phyloP scores from a whole-genome alignment of 2,797 vertebrate genomes.

The Gallirallus australis region DNA sequence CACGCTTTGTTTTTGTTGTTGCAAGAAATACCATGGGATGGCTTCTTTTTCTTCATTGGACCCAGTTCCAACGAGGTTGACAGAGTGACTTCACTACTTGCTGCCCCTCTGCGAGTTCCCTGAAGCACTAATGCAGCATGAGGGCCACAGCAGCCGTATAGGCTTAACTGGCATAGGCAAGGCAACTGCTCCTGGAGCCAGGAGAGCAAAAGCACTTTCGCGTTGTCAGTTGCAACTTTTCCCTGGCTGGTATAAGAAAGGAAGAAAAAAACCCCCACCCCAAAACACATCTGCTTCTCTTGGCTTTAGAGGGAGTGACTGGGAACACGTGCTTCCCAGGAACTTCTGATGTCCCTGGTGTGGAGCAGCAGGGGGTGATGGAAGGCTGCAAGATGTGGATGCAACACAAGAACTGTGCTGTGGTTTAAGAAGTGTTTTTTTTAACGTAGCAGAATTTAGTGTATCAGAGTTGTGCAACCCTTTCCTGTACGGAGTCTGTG shows the following conservation, averaged over 20 bases:
- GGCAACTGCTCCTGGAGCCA: background rate
- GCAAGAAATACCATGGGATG: constrained; percentile 53
- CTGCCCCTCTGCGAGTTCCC: constrained; percentile 54
- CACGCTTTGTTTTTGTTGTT: constrained; percentile 8
- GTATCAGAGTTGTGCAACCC: constrained; percentile 66
- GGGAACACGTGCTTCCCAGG: constrained; percentile 1
- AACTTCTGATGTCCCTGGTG: background rate
- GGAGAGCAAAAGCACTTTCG: constrained; percentile 55
- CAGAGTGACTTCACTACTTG: constrained; percentile 66
- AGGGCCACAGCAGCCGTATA: constrained; percentile 9
- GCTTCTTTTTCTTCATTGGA: constrained; percentile 4
- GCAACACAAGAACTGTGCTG: constrained; percentile 41
- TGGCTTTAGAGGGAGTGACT: constrained; percentile 3
- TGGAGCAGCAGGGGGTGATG: background rate
- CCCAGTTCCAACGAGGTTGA: constrained; percentile 27
- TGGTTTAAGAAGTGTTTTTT: constrained; percentile 30
- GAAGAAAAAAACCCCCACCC: background rate
- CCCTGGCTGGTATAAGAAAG: background rate
- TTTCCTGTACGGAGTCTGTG: constrained; percentile 61
- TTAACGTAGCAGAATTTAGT: constrained; percentile 53
- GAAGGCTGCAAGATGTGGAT: background rate
- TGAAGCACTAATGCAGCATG: constrained; percentile 10
- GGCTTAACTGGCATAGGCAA: background rate
- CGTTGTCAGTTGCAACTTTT: constrained; percentile 24
- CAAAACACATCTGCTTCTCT: background rate